Conservation (phyloP, 2,797 vertebrate genomes). For the Chelonia mydas region DNA sequence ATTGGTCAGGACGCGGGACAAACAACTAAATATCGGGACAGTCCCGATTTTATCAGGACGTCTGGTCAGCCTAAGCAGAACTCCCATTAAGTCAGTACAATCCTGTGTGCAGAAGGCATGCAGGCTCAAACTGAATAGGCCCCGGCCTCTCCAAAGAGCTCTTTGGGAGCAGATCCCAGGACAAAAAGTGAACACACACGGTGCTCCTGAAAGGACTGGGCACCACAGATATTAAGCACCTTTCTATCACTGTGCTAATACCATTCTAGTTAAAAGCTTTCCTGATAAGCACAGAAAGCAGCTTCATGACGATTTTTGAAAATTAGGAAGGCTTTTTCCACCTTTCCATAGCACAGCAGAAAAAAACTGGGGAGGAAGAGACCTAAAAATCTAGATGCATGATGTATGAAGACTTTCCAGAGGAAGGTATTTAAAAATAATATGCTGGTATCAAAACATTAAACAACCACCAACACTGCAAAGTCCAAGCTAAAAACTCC, state of each 20-base stretch:
- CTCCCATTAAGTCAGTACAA: not conserved
- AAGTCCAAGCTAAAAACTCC: fast-evolving
- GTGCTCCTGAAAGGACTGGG: not conserved
- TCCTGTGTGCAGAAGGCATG: not conserved
- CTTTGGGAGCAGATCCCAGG: not conserved
- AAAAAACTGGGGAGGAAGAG: not conserved
- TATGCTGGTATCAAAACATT: not conserved
- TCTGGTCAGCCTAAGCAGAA: not conserved
- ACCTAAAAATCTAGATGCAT: not conserved
- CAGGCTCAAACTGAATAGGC: not conserved
- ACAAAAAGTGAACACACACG: not conserved
- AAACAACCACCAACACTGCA: not conserved
- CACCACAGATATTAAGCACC: not conserved
- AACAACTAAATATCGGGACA: no score
- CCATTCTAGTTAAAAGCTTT: not conserved
- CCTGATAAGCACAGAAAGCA: not conserved
- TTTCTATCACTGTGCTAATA: not conserved
- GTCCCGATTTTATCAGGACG: no score
- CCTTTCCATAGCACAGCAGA: not conserved
- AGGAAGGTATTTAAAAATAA: not conserved
- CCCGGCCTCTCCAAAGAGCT: not conserved
- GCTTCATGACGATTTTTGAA: not conserved
- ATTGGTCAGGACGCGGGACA: no score
- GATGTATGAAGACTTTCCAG: not conserved
- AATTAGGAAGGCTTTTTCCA: fast-evolving